Evolutionary conservation across 2,888 invertebrate species (phyloP), one percentile per base, ranked within the genome.

Genomic region (Fissipunctia ypsillon): DNA sequence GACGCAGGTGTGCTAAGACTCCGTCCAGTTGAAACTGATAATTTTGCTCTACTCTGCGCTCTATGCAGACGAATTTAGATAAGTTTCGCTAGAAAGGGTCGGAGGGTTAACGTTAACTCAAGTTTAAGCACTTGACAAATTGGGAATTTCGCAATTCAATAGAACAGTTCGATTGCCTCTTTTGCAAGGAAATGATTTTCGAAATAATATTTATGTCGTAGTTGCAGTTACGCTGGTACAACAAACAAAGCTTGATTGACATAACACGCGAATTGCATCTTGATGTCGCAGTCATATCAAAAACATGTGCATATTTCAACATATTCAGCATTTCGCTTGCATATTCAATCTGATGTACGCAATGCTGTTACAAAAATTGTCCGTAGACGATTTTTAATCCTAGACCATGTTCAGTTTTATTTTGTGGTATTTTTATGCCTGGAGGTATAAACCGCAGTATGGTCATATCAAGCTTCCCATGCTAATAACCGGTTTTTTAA

Each of bases 1-100:
- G 91, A 88, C 92, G 88, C 93, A 93, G 93, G 93, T 93, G 93
- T 90, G 90, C 80, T 74, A 85, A 83, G 76, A 79, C 82, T 81
- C 89, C 89, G 83, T 84, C 85, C 88, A 88, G 88, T 88, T 84
- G 87, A 90, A 91, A 89, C 90, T 89, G 91, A 91, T 92, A 91
- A 91, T 92, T 91, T 90, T 85, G 76, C 73, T 75, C 56, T 57
- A 88, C 89, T 83, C 85, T 77, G 45, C 54, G 57, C 88, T 85
- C 84, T 88, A 88, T 88, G 88, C 81, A 84, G 87, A 84, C 84
- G 82, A 89, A 86, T 89, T 88, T 84, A 78, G 85, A 84, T 84
- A 78, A 84, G 84, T 84, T 82, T 85, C 67, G 71, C 79, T 80
- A 80, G 79, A 77, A 84, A 84, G 84, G 86, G 85, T 85, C 85